These are phyloP conservation scores for Bucorvus abyssinicus DNA, from an alignment of 2,797 vertebrate species.

Conservation along the genomic window DNA sequence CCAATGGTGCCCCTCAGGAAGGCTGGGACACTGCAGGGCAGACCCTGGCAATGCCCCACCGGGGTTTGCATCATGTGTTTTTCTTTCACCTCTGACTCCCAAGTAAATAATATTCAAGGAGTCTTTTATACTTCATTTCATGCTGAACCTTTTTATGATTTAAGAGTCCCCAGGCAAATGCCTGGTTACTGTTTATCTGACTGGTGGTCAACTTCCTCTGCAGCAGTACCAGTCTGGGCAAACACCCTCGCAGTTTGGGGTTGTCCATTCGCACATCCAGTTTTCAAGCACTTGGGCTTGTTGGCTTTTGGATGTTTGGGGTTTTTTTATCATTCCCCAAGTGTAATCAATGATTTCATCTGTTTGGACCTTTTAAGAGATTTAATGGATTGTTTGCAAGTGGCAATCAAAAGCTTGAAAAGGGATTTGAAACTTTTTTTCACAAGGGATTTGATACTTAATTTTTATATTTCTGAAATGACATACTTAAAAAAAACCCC, in stretches of 20 bases:
- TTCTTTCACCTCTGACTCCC: background rate
- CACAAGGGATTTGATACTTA: background rate
- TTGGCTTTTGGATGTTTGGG: background rate
- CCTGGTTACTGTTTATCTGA: background rate
- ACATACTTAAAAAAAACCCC: background rate
- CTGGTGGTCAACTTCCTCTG: background rate
- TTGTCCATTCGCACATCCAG: background rate
- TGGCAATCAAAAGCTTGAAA: background rate
- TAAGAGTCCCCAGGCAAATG: background rate
- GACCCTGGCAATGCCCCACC: background rate
- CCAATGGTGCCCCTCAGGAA: fast-evolving
- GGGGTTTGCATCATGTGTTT: background rate
- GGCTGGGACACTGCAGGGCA: fast-evolving
- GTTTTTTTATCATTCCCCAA: background rate
- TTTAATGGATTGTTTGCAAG: background rate
- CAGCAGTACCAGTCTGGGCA: background rate
- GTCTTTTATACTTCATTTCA: background rate
- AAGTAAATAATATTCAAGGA: background rate
- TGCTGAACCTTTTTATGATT: background rate
- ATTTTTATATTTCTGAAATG: background rate
- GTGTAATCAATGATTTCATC: background rate
- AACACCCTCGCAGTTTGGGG: background rate
- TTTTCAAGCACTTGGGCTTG: background rate
- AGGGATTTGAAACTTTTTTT: background rate
- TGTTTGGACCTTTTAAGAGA: background rate